phyloP scores from a whole-genome alignment of 2,113 vertebrate genomes.

The Callaeas wilsoni region DNA sequence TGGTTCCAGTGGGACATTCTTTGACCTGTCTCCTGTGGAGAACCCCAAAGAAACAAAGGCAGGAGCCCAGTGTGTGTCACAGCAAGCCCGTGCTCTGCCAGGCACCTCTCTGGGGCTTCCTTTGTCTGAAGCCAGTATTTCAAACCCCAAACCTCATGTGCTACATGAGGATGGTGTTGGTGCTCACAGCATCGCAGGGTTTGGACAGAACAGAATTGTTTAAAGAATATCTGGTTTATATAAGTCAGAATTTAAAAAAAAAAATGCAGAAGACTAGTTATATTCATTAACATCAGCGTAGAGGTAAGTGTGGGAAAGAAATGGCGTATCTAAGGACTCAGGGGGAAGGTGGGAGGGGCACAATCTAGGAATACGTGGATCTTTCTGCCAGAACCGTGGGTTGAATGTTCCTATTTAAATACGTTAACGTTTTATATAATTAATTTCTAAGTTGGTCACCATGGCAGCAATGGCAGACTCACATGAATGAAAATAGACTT shows the following conservation, averaged over 20 bases:
- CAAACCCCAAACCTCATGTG: fast-evolving
- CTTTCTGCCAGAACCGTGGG: background rate
- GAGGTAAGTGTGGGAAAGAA: background rate
- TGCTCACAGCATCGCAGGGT: fast-evolving
- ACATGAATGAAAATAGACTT: conserved; percentile 12
- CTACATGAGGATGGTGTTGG: fast-evolving
- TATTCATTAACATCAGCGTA: background rate
- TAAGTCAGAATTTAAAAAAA: background rate
- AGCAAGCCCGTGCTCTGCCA: fast-evolving
- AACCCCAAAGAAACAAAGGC: background rate
- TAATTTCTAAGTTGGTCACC: conserved; percentile 5
- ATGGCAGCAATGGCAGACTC: conserved; percentile 31
- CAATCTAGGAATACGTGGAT: background rate
- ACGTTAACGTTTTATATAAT: background rate
- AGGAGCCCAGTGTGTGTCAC: fast-evolving
- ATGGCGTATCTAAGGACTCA: background rate
- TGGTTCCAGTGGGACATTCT: fast-evolving
- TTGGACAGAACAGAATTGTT: background rate
- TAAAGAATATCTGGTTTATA: background rate
- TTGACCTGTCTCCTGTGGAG: background rate
- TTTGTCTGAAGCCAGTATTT: background rate
- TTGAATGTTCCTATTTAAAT: background rate
- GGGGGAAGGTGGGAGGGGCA: background rate
- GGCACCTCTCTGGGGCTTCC: background rate
- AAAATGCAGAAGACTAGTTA: background rate